phyloP scores from a whole-genome alignment of 2,888 invertebrate genomes.

The Choreutis nemorana region DNA sequence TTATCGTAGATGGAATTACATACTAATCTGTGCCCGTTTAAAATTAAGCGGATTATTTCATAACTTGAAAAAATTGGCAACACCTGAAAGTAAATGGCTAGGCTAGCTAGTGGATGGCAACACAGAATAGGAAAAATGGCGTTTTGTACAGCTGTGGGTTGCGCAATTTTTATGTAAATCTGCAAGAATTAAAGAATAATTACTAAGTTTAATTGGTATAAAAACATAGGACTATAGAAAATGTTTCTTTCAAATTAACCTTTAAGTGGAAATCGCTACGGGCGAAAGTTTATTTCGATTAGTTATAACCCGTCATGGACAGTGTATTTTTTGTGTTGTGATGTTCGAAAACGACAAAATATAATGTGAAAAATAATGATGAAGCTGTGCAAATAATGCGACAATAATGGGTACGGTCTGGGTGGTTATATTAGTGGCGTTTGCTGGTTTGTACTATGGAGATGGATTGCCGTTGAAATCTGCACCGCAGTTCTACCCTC shows the following conservation, averaged over 20 bases:
- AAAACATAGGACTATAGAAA: conserved; percentile 27
- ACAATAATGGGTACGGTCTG: conserved; percentile 54
- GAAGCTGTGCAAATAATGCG: conserved; percentile 57
- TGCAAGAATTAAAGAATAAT: conserved; percentile 41
- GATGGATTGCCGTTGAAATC: conserved; percentile 51
- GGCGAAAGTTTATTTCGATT: conserved; percentile 28
- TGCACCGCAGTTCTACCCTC: conserved; percentile 57
- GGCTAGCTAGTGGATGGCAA: too few species aligned
- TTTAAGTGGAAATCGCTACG: conserved; percentile 26
- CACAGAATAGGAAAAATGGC: conserved; percentile 50
- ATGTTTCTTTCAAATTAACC: conserved; percentile 32
- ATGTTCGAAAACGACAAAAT: conserved; percentile 54
- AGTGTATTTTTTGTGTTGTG: conserved; percentile 61
- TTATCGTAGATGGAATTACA: too few species aligned
- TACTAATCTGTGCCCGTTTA: too few species aligned
- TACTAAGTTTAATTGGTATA: conserved; percentile 31
- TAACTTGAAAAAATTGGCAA: too few species aligned
- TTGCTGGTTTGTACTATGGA: conserved; percentile 45
- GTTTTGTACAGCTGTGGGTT: conserved; percentile 62
- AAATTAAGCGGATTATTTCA: too few species aligned
- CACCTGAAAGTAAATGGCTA: too few species aligned
- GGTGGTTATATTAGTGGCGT: conserved; percentile 58
- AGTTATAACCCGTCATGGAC: conserved; percentile 54
- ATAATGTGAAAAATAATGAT: conserved; percentile 58
- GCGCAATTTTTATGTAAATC: conserved; percentile 65